Conservation (phyloP, 2,113 vertebrate genomes). For the Nibea coibor region DNA sequence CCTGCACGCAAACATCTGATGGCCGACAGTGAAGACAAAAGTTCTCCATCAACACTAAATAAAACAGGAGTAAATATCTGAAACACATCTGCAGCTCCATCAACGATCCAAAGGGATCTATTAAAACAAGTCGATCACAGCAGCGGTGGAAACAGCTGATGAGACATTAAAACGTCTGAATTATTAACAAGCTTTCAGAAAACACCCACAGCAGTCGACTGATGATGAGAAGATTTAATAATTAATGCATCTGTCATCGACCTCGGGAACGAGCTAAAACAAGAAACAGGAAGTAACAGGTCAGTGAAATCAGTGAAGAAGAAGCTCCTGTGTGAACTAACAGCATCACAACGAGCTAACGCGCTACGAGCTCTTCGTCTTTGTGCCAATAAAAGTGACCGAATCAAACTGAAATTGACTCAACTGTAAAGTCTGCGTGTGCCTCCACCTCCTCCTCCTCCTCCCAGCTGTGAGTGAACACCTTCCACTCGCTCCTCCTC, state of each 20-base stretch:
- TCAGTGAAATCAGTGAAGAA: neutral
- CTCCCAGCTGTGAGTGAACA: conserved; percentile 75
- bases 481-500: conserved; percentile 80
- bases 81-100: too few species aligned
- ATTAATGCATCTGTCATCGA: conserved; percentile 9
- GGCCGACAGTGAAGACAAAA: neutral
- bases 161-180: conserved; percentile 16
- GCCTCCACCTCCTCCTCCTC: conserved; percentile 48
- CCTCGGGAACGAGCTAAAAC: neutral
- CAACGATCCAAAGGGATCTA: neutral
- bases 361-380: neutral
- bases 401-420: conserved; percentile 61
- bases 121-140: neutral
- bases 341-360: neutral
- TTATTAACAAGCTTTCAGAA: conserved; percentile 24
- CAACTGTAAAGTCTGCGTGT: conserved; percentile 81
- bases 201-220: conserved; percentile 2
- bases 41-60: neutral
- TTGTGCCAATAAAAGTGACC: neutral
- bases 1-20: neutral
- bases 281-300: neutral
- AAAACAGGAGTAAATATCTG: too few species aligned
- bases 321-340: neutral
- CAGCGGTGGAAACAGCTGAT: neutral
- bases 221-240: conserved; percentile 23